These are phyloP conservation scores for Petaurus breviceps DNA, from an alignment of 2,113 vertebrate genomes.

Conservation along the genomic window DNA sequence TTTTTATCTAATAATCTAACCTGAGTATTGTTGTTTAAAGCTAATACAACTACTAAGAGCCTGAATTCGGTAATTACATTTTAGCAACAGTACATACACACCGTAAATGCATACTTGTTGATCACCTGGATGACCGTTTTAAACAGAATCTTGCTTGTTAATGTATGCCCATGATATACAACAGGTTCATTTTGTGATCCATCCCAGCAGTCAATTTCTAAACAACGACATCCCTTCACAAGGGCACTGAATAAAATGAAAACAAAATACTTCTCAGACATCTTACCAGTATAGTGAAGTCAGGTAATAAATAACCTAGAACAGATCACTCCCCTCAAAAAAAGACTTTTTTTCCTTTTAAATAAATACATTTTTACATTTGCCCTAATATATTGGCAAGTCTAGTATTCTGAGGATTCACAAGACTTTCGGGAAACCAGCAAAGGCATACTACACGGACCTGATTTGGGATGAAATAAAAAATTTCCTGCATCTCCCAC, in stretches of 20 bases:
- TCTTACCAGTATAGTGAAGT: neutral
- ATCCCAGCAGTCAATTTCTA: slow-evolving; percentile 95
- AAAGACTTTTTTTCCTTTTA: neutral
- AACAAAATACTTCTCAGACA: slow-evolving; percentile 34
- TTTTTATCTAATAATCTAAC: neutral
- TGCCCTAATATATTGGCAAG: neutral
- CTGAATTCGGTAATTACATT: neutral
- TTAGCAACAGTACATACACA: slow-evolving; percentile 71
- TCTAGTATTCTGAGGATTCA: neutral
- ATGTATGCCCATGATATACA: slow-evolving; percentile 91
- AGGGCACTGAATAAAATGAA: slow-evolving; percentile 85
- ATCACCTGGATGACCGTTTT: slow-evolving; percentile 88
- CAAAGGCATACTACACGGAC: neutral
- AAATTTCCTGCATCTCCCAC: neutral
- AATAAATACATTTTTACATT: neutral
- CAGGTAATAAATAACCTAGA: neutral
- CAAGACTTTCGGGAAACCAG: neutral
- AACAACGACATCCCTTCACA: slow-evolving; percentile 91
- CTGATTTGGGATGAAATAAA: neutral
- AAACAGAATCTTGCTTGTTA: slow-evolving; percentile 91
- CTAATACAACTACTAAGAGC: neutral
- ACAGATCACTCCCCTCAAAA: neutral
- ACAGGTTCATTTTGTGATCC: slow-evolving; percentile 87
- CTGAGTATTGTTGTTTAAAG: neutral
- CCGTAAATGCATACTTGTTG: slow-evolving; percentile 89